Base-by-base conservation (phyloP, 2,113 vertebrate genomes). In the Triplophysa dalaica region DNA sequence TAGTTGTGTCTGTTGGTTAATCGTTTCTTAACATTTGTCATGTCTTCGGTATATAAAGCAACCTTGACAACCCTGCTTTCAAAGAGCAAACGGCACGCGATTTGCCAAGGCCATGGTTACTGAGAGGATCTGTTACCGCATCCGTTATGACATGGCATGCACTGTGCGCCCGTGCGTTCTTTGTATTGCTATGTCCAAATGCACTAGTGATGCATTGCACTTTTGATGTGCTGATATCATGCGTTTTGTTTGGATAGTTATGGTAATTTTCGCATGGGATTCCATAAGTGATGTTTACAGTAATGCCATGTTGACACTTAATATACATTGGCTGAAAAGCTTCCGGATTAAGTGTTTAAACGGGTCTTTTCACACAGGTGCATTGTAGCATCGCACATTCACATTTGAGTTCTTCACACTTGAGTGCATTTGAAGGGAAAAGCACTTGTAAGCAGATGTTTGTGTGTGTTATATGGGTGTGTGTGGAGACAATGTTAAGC, bases 401-500 rank as follows among this genome's bases (percentile, higher is more conserved):
- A n/a, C 48, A 68, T 79, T 79, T 64, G 65, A 17, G 63, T 13
- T 41, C 56, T 8, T 22, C 19, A 41, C 50, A 68, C 50, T 67
- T 61, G 38, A 4, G 17, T 62, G 24, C 38, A 24, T 81, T 17
- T 68, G 33, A 21, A 58, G n/a, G 21, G 2, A 10, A n/a, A 58
- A 58, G 54, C 19, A 8, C 54, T 58, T 58, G 19, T 58, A 1
- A 9, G 54, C 9, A 10, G 7, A 21, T 58, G 19, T 2, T 10
- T 29, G 3, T 16, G 16, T 54, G 4, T 54, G 13, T 45, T 52
- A 52, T 29, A 19, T 22, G 68, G 33, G 52, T 50, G n/a, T 61
- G 73, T 61, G 54, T 78, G 78, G 24, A 29, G 56, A 65, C 22
- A 64, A 26, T 66, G 29, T 61, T 43, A 74, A 45, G 21, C 45